Evolutionary conservation across 2,797 vertebrate genomes (phyloP).

Genomic region (Mormyrus proboscirostris): DNA sequence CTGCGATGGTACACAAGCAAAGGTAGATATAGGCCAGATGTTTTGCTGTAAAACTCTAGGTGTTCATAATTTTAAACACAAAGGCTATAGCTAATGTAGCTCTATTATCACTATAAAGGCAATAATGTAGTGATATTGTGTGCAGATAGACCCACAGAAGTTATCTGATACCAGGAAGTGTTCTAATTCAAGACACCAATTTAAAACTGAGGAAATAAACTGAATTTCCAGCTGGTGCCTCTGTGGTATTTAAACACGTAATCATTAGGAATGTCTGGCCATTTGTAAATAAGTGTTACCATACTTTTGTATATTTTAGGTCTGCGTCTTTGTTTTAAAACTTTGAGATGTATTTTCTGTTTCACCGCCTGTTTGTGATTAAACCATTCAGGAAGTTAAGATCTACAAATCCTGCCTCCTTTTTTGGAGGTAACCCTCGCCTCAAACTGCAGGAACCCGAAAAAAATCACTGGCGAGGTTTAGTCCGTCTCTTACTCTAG

Average conservation of each 20-base stretch:
- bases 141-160: background rate
- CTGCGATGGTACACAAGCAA: background rate
- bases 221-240: constrained; percentile 4
- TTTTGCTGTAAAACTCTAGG: background rate
- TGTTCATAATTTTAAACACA: background rate
- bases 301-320: constrained; percentile 9
- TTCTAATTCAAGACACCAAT: background rate
- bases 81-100: background rate
- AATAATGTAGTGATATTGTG: background rate
- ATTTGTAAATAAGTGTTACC: constrained; percentile 9
- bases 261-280: constrained; percentile 4
- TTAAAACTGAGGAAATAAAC: background rate
- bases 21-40: background rate
- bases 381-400: background rate
- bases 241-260: background rate
- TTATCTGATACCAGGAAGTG: background rate
- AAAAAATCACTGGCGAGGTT: background rate
- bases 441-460: background rate
- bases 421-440: background rate
- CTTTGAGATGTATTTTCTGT: background rate
- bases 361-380: background rate
- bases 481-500: background rate
- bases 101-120: background rate
- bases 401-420: background rate
- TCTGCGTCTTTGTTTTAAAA: background rate